Percentiles rank a stretch among this genome's conserved stretches.
Evolutionary conservation across 2,888 invertebrate genomes (phyloP).

Genomic region (Graphium colonna): DNA sequence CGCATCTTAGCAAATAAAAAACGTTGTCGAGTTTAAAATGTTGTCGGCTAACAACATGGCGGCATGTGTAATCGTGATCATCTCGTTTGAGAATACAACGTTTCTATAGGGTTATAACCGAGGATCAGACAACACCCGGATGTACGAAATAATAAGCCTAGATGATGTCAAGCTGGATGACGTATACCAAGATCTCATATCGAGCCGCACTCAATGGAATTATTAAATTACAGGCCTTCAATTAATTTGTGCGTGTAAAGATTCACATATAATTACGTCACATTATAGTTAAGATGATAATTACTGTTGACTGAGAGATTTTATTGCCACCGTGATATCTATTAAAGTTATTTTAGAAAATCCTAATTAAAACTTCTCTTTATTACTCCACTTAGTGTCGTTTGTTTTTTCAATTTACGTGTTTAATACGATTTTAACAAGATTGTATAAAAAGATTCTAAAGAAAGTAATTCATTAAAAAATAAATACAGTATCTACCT

Average conservation of each 20-base stretch:
- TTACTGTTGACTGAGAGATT: not conserved
- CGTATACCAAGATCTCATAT: slow-evolving; percentile 43
- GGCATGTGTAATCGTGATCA: slow-evolving; percentile 20
- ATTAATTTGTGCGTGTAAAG: slow-evolving; percentile 13
- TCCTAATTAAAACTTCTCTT: not conserved
- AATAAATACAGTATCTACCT: too few relatives aligned
- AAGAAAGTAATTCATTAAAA: too few relatives aligned
- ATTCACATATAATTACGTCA: slow-evolving; percentile 12
- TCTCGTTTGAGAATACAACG: slow-evolving; percentile 18
- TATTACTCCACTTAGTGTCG: not conserved
- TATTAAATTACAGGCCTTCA: slow-evolving; percentile 21
- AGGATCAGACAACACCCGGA: slow-evolving; percentile 52
- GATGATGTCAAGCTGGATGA: slow-evolving; percentile 71
- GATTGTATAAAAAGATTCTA: too few relatives aligned
- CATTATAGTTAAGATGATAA: not conserved
- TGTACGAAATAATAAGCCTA: slow-evolving; percentile 45
- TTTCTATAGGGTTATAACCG: slow-evolving; percentile 40
- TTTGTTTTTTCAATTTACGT: too few relatives aligned
- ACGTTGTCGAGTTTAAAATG: slow-evolving; percentile 11
- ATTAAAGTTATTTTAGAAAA: not conserved
- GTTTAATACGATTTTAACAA: too few relatives aligned
- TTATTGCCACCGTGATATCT: not conserved
- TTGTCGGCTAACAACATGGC: slow-evolving; percentile 4
- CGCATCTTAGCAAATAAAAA: not conserved
- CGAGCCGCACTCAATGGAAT: slow-evolving; percentile 28